Evolutionary conservation across 2,797 vertebrate genomes (phyloP), one percentile per base, ranked within the genome.

Genomic region (Nyctalus aviator): DNA sequence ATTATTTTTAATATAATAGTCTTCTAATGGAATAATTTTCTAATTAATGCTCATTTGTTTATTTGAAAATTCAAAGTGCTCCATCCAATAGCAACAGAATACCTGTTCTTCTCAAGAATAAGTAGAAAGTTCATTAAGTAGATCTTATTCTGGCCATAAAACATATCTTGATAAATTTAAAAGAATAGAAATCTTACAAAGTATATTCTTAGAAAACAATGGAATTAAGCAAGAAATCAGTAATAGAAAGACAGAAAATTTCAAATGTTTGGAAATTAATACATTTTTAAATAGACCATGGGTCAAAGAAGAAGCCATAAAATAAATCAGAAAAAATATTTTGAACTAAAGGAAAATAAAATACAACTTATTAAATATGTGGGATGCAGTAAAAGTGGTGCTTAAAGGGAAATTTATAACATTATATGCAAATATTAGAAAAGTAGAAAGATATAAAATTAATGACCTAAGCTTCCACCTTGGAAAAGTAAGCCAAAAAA

Each of bases 191-290:
- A 62, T 84, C 5, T 78, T 93, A 37, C 23, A 72, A 90, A 73
- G 5, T 50, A 48, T 91, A 8, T 87, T 91, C 13, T 91, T 35
- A 96, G 82, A 57, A 3, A 15, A 77, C 2, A 86, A 0, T 82
- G 17, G 44, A 90, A 55, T 87, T 81, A 93, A 96, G 27, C 14
- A 46, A 94, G 15, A 79, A 92, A 75, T 84, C 32, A 91, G 0
- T 84, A 59, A 78, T 27, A 85, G 17, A 84, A 83, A 79, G 44
- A 59, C n/a, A 41, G 64, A 93, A 82, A 91, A 78, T 89, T 32
- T 13, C 21, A 85, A 93, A 84, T 89, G 46, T 66, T 94, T 93
- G 17, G 41, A 91, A 93, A 90, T 75, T 69, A 93, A 72, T 41
- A 64, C 1, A 84, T 91, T 97, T 90, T 7, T 79, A 88, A 87